Base-by-base conservation (phyloP, 2,113 vertebrate genomes). In the Erpornis zantholeuca region DNA sequence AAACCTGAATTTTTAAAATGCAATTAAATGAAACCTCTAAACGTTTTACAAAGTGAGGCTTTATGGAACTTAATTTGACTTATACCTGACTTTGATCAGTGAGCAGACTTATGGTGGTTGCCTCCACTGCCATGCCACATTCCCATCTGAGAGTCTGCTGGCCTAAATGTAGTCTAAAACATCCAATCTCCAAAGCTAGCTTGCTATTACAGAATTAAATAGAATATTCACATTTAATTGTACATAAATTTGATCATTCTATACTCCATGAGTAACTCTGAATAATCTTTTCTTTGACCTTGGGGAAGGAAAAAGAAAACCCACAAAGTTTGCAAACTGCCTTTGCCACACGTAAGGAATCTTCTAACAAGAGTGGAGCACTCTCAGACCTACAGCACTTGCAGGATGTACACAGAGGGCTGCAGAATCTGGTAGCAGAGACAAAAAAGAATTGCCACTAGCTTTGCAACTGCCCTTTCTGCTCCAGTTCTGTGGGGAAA, bases 1-100 rank as follows among this genome's bases (percentile, higher is more conserved):
- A 88, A 92, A 50, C 18, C 36, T 70, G 68, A 66, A 65, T 90
- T 94, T 93, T 93, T 35, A 45, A 90, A 85, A 86, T 54, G n/a
- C 29, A 72, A 88, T 95, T 86, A 89, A n/a, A 64, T 69, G n/a
- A 95, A 92, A 82, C n/a, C 31, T 80, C 61, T 61, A 65, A 90
- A 80, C 31, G 57, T 77, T 88, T 82, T 73, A 87, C 61, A 27
- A 70, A 82, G 38, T 27, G 42, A 94, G 50, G 82, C 18, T 92
- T 94, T 86, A 61, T 45, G 28, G 47, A 95, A 92, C 64, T 65
- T 66, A 69, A 13, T 90, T 88, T 93, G 36, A 71, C 57, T 96
- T 84, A 59, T 12, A 86, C 42, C 33, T 36, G 57, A 76, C 35
- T 93, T 82, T 49, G 78, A 82, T 73, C 69, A 60, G 63, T 45